phyloP scores from a whole-genome alignment of 1,140 invertebrate genomes.

The Wasmannia auropunctata region DNA sequence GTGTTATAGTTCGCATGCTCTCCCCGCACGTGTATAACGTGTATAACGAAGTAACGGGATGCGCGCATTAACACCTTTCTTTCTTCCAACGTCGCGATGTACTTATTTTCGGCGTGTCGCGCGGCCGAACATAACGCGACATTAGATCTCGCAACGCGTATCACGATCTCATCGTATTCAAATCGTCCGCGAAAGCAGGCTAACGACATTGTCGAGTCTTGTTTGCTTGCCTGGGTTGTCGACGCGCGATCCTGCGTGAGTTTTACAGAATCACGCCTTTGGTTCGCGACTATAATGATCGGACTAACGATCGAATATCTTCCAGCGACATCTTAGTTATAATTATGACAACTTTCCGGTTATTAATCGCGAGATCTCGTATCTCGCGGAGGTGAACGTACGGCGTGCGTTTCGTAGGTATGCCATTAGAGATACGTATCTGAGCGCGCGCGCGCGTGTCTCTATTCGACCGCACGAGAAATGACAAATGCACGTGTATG shows the following conservation, averaged over 20 bases:
- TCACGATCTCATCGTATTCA: slow-evolving; percentile 5
- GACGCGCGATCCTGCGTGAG: neutral
- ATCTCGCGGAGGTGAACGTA: slow-evolving; percentile 7
- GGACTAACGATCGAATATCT: neutral
- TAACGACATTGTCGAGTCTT: neutral
- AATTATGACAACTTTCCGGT: neutral
- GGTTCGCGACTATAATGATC: no score
- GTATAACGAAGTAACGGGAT: neutral
- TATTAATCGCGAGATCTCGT: slow-evolving; percentile 13
- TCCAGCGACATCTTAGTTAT: neutral
- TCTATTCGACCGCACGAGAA: slow-evolving; percentile 44
- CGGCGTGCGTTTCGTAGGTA: neutral
- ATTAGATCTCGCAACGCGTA: neutral
- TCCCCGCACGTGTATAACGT: neutral
- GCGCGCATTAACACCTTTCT: slow-evolving; percentile 28
- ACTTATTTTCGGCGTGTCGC: slow-evolving; percentile 9
- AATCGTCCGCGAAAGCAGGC: neutral
- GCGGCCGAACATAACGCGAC: neutral
- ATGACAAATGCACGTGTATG: slow-evolving; percentile 62
- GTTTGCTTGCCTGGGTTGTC: neutral
- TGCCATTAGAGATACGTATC: slow-evolving; percentile 36
- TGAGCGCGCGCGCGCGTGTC: neutral
- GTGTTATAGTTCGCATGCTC: neutral
- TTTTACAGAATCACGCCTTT: no score
- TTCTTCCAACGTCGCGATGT: slow-evolving; percentile 16